phyloP scores from a whole-genome alignment of 2,113 vertebrate genomes.

The Seriola dumerili region DNA sequence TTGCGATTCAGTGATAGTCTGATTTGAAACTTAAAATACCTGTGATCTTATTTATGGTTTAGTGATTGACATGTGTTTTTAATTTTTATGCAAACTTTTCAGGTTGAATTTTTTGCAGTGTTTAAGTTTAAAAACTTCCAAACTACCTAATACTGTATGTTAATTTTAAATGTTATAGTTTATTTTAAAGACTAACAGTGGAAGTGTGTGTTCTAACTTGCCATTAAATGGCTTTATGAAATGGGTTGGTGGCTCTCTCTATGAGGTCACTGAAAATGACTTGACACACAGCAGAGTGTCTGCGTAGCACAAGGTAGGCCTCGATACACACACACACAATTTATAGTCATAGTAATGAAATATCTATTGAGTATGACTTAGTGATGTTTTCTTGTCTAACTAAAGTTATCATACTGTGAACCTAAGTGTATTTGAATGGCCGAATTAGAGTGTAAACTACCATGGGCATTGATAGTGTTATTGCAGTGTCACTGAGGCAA shows the following conservation, averaged over 20 bases:
- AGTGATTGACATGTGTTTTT: not conserved
- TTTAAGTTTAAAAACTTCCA: not conserved
- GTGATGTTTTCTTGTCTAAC: slow-evolving; percentile 34
- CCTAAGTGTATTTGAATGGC: slow-evolving; percentile 45
- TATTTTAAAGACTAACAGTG: not conserved
- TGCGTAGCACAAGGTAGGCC: not conserved
- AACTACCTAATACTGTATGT: not conserved
- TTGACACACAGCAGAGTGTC: slow-evolving; percentile 31
- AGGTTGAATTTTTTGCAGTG: not conserved
- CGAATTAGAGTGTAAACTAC: slow-evolving; percentile 29
- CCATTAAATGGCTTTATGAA: slow-evolving; percentile 14
- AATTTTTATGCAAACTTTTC: not conserved
- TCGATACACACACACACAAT: not conserved
- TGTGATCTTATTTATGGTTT: not conserved
- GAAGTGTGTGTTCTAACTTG: not conserved
- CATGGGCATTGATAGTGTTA: slow-evolving; percentile 14
- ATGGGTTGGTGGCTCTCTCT: not conserved
- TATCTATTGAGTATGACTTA: slow-evolving; percentile 8
- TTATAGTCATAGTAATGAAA: slow-evolving; percentile 3
- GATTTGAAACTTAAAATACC: not conserved
- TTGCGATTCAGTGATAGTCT: not conserved
- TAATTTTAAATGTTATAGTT: not conserved
- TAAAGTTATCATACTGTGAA: slow-evolving; percentile 34
- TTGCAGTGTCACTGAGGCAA: slow-evolving; percentile 38
- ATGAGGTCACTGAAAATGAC: slow-evolving; percentile 36